Percentiles rank a stretch among this genome's conserved stretches.
Evolutionary conservation across 2,888 invertebrate genomes (phyloP).

Genomic region (Harpagoxenus sublaevis): DNA sequence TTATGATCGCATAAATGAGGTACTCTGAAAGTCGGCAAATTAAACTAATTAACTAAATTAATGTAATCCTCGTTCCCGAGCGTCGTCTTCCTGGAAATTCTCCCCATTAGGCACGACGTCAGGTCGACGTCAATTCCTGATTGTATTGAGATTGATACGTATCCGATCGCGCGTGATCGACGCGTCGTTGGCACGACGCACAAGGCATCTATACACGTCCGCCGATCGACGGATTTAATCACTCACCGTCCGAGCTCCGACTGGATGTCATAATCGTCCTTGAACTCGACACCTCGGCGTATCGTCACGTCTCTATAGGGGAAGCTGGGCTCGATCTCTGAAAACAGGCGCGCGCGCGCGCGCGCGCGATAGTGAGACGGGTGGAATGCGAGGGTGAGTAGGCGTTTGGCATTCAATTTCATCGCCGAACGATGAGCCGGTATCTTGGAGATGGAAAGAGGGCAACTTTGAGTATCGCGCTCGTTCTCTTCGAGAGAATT

Average conservation of each 20-base stretch:
- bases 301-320: slow-evolving; percentile 95
- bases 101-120: not conserved
- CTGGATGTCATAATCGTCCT: slow-evolving; percentile 94
- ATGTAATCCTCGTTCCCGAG: not conserved
- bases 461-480: not conserved
- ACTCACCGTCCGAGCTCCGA: slow-evolving; percentile 97
- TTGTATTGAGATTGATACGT: slow-evolving; percentile 16
- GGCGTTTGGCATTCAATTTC: not conserved
- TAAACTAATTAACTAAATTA: not conserved
- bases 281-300: slow-evolving; percentile 94
- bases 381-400: not conserved
- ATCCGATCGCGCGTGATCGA: slow-evolving; percentile 22
- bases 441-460: not conserved
- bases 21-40: not conserved
- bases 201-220: not conserved
- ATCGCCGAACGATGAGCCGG: not conserved
- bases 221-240: slow-evolving; percentile 46
- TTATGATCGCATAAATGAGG: not conserved
- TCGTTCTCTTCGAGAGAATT: not conserved
- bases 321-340: slow-evolving; percentile 96
- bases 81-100: not conserved
- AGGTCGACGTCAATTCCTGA: not conserved
- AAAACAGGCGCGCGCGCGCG: slow-evolving; percentile 77
- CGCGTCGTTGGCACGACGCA: slow-evolving; percentile 53
- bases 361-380: not conserved